Percentiles rank a stretch among this genome's conserved stretches.
Conservation (phyloP, 2,113 vertebrate species). For the Saimiri boliviensis region DNA sequence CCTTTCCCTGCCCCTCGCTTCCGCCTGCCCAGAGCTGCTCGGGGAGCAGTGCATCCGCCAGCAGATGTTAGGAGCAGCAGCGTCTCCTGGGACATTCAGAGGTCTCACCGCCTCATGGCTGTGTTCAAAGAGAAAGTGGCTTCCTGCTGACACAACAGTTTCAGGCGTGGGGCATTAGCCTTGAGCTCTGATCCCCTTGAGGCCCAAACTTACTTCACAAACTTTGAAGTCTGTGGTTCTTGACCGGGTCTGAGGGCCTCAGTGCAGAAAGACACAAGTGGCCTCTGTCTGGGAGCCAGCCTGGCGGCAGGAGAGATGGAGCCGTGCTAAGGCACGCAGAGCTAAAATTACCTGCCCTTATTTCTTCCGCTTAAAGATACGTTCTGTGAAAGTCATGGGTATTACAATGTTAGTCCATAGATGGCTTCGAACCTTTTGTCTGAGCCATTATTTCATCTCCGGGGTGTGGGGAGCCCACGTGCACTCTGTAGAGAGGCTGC, state of each 20-base stretch:
- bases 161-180: neutral
- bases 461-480: neutral
- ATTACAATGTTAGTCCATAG: conserved; percentile 5
- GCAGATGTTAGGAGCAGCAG: neutral
- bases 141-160: neutral
- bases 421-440: conserved; percentile 25
- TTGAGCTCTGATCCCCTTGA: neutral
- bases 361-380: conserved; percentile 50
- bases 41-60: neutral
- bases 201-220: neutral
- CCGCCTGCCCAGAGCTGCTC: neutral
- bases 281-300: conserved; percentile 29
- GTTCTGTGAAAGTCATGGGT: conserved; percentile 32
- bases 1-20: neutral
- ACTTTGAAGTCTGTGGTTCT: neutral
- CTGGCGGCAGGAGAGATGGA: neutral
- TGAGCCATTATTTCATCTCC: conserved; percentile 21
- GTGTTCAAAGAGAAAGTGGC: neutral
- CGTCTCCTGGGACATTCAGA: neutral
- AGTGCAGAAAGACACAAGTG: neutral
- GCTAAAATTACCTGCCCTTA: conserved; percentile 65
- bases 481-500: fast-evolving
- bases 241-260: neutral
- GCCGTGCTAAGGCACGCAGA: neutral
- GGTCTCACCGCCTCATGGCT: neutral